These are phyloP conservation scores for Dicerorhinus sumatrensis DNA, from an alignment of 2,113 vertebrate genomes.

Conservation along the genomic window DNA sequence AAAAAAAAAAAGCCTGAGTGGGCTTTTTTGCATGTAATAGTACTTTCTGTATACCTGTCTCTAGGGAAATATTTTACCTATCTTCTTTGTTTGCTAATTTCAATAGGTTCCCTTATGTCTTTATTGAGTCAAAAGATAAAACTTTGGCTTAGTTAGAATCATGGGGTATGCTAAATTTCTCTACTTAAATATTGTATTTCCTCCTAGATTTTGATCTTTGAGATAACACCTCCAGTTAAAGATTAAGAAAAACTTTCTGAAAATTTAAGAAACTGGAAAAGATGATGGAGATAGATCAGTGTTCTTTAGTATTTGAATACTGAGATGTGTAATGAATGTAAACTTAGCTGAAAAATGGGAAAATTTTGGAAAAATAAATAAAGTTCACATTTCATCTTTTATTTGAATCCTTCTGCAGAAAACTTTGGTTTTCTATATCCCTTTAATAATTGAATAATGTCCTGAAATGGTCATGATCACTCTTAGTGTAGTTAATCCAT, in stretches of 20 bases:
- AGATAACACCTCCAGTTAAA: background rate
- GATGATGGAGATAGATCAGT: background rate
- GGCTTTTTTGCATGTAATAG: too few species aligned
- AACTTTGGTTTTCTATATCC: background rate
- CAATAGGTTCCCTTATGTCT: background rate
- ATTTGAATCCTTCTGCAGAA: background rate
- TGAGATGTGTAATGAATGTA: background rate
- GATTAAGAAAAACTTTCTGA: background rate
- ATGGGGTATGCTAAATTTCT: background rate
- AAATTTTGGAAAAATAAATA: background rate
- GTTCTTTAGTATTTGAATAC: background rate
- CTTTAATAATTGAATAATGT: background rate
- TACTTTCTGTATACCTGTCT: background rate
- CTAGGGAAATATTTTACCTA: background rate
- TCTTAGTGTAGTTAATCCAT: background rate
- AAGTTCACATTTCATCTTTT: background rate
- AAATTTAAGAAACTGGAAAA: background rate
- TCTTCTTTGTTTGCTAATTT: background rate
- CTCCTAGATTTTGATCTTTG: background rate
- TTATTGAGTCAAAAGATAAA: background rate
- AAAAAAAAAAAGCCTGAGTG: too few species aligned
- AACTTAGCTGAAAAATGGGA: background rate
- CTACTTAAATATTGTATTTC: background rate
- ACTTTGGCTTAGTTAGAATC: background rate
- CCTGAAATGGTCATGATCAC: background rate